Percentiles rank a stretch among this genome's conserved stretches.
phyloP scores from a whole-genome alignment of 2,797 vertebrate species.

The Peromyscus aztecus region DNA sequence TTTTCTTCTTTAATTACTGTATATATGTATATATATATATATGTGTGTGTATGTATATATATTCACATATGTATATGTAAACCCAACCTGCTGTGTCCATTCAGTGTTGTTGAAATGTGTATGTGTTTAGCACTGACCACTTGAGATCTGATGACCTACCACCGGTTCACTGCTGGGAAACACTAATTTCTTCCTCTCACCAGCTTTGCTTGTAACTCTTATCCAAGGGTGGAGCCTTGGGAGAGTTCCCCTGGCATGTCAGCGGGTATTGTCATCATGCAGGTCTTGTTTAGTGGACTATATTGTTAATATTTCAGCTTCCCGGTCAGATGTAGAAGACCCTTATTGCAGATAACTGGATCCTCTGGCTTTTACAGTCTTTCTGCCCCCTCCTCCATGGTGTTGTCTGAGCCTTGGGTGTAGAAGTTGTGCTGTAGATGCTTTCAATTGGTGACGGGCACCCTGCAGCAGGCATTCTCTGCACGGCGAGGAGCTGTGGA shows the following conservation, averaged over 20 bases:
- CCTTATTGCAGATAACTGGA: neutral
- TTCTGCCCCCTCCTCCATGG: neutral
- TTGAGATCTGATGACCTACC: neutral
- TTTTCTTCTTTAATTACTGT: neutral
- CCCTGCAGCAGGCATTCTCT: neutral
- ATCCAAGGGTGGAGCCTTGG: neutral
- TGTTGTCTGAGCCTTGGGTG: neutral
- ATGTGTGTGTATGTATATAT: too few species aligned
- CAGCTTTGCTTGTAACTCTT: neutral
- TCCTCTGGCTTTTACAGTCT: neutral
- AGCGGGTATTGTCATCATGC: neutral
- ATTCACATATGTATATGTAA: neutral
- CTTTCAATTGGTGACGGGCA: neutral
- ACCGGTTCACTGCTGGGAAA: neutral
- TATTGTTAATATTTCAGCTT: neutral
- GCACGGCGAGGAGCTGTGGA: neutral
- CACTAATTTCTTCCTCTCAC: neutral
- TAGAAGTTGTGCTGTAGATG: neutral
- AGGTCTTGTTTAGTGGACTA: neutral
- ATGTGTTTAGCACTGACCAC: neutral
- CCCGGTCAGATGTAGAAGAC: neutral
- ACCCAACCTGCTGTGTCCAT: too few species aligned
- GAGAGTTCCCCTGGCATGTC: neutral
- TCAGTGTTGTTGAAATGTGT: neutral
- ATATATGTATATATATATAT: too few species aligned